Conservation (phyloP, 1,140 invertebrate species). For the Philotrypesis tridentata region DNA sequence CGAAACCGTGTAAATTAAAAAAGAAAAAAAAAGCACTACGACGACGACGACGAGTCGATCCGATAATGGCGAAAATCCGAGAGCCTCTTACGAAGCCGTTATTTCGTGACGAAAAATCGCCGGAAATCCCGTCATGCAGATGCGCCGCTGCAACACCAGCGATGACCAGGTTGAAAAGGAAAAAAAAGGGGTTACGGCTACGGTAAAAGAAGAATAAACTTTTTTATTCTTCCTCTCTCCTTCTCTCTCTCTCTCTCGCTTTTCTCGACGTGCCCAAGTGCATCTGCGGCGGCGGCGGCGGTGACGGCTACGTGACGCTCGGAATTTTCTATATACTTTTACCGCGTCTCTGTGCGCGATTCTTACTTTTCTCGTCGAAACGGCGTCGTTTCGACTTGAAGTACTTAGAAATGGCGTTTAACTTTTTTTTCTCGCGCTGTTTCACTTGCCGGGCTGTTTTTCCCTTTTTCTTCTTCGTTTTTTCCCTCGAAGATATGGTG, state of each 20-base stretch:
- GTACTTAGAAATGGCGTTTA: background rate
- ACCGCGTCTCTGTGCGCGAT: background rate
- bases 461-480: no score
- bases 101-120: background rate
- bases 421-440: slow-evolving; percentile 22
- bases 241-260: background rate
- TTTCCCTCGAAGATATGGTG: no score
- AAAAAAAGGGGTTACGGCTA: background rate
- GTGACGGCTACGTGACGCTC: slow-evolving; percentile 39
- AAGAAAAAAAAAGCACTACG: background rate
- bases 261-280: background rate
- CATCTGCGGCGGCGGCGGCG: slow-evolving; percentile 10
- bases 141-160: background rate
- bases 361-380: slow-evolving; percentile 3
- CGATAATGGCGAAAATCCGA: background rate
- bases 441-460: no score
- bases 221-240: slow-evolving; percentile 6
- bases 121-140: background rate
- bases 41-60: background rate
- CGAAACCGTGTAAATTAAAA: background rate
- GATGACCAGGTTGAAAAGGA: background rate
- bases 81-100: background rate
- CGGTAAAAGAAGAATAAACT: slow-evolving; percentile 16
- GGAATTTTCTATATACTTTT: slow-evolving; percentile 50
- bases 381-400: background rate